These are phyloP conservation scores for Macroteleia sp. DNA, from an alignment of 2,888 invertebrate genomes.

Conservation along the genomic window DNA sequence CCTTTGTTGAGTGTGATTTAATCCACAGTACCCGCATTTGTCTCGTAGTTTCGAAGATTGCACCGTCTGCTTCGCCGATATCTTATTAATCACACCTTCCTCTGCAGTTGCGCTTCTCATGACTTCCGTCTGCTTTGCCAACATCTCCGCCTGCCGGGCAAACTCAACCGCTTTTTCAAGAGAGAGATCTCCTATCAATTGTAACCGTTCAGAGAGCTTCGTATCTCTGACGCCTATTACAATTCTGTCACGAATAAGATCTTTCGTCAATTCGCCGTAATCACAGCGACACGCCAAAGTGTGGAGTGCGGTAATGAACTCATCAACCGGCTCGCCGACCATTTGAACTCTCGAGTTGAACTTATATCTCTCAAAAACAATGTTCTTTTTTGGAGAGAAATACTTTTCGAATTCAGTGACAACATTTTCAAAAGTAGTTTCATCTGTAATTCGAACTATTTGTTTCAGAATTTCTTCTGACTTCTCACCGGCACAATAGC, in stretches of 20 bases:
- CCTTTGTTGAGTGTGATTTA: constrained; percentile 15
- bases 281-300: constrained; percentile 67
- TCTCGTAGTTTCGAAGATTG: constrained; percentile 11
- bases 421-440: constrained; percentile 31
- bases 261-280: constrained; percentile 65
- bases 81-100: constrained; percentile 37
- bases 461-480: constrained; percentile 63
- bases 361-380: constrained; percentile 63
- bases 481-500: constrained; percentile 66
- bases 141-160: constrained; percentile 59
- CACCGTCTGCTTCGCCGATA: constrained; percentile 55
- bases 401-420: constrained; percentile 53
- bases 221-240: constrained; percentile 69
- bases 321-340: constrained; percentile 48
- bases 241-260: constrained; percentile 72
- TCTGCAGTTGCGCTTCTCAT: constrained; percentile 7
- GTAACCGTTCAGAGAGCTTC: constrained; percentile 66
- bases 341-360: constrained; percentile 60
- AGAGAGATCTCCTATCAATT: constrained; percentile 59
- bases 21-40: too few species aligned
- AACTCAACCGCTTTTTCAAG: constrained; percentile 63
- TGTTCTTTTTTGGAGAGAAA: constrained; percentile 64
- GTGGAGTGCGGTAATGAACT: constrained; percentile 66
- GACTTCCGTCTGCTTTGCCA: constrained; percentile 46
- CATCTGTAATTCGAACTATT: constrained; percentile 27